Conservation (phyloP, 2,797 vertebrate genomes). For the Parotocinclus haroldoi region DNA sequence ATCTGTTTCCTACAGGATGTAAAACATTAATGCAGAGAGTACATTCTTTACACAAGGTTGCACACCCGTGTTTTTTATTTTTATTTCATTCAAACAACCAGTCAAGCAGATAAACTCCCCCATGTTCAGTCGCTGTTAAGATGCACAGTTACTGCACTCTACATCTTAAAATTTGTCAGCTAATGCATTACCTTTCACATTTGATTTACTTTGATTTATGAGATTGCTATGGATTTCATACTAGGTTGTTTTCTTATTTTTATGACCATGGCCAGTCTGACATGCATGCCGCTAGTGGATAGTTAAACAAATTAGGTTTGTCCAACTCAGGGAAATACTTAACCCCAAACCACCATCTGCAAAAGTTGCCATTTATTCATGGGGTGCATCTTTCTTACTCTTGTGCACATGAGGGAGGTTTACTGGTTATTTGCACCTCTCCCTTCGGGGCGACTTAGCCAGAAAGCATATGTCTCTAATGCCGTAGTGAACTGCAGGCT, state of each 20-base stretch:
- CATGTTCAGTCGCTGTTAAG: constrained; percentile 22
- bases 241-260: constrained; percentile 6
- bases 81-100: not conserved
- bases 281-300: constrained; percentile 2
- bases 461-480: constrained; percentile 39
- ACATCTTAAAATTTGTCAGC: constrained; percentile 29
- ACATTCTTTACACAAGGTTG: not conserved
- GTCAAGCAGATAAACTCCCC: not conserved
- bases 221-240: constrained; percentile 12
- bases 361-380: constrained; percentile 12
- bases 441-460: constrained; percentile 56
- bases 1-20: not conserved
- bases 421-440: constrained; percentile 61
- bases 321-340: constrained; percentile 24
- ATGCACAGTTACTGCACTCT: constrained; percentile 12
- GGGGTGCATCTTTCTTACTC: constrained; percentile 30
- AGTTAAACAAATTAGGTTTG: constrained; percentile 37
- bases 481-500: constrained; percentile 15
- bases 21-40: not conserved
- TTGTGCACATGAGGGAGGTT: constrained; percentile 54
- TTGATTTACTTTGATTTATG: constrained; percentile 14
- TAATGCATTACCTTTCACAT: constrained; percentile 5
- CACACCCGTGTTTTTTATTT: constrained; percentile 14
- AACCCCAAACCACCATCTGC: constrained; percentile 17
- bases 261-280: constrained; percentile 6